Percentiles rank a stretch among this genome's conserved stretches.
These are phyloP conservation scores for Chrysomallon squamiferum DNA, from an alignment of 1,140 invertebrate genomes.

Conservation along the genomic window DNA sequence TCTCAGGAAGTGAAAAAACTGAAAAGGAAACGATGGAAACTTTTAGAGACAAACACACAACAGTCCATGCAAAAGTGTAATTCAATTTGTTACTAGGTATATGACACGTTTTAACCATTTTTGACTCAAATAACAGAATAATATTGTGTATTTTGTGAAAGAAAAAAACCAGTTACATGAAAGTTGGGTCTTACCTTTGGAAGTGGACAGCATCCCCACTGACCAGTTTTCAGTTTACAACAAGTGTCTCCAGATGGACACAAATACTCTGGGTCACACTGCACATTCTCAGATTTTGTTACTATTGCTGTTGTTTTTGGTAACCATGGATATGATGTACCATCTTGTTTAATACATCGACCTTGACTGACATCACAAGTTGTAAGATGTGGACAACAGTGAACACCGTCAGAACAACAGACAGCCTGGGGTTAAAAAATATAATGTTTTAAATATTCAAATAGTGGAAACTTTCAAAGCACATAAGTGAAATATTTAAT, in stretches of 20 bases:
- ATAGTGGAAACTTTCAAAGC: too few species aligned
- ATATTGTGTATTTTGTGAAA: too few species aligned
- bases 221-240: constrained; percentile 52
- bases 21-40: too few species aligned
- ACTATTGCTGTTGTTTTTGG: constrained; percentile 21
- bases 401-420: constrained; percentile 47
- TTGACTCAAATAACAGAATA: too few species aligned
- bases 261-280: constrained; percentile 36
- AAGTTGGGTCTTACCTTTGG: constrained; percentile 32
- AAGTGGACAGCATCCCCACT: constrained; percentile 63
- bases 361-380: constrained; percentile 40
- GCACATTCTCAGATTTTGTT: constrained; percentile 7
- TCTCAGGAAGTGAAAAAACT: too few species aligned
- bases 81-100: too few species aligned
- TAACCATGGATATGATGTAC: constrained; percentile 19
- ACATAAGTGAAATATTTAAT: too few species aligned
- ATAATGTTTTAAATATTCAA: background rate
- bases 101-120: too few species aligned
- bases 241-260: constrained; percentile 63
- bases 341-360: constrained; percentile 18
- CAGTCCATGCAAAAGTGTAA: too few species aligned
- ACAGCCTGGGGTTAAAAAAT: constrained; percentile 37
- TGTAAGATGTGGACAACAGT: constrained; percentile 49
- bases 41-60: too few species aligned
- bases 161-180: too few species aligned